Conservation (phyloP, 2,888 invertebrate species). For the Opisthograptis luteolata region DNA sequence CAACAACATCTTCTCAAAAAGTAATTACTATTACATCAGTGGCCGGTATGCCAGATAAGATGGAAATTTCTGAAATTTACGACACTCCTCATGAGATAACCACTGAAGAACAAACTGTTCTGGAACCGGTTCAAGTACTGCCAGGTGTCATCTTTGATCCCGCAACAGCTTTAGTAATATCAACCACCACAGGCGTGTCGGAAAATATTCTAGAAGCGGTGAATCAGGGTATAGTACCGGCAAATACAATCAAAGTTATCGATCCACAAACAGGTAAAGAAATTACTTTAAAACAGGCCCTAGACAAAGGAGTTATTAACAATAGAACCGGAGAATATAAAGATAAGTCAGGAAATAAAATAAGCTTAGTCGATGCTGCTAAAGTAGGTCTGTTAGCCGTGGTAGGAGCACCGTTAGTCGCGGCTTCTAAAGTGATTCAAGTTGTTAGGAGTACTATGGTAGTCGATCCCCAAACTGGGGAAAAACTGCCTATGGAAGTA, state of each 20-base stretch:
- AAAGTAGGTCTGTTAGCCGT: constrained; percentile 91
- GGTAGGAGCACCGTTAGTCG: constrained; percentile 89
- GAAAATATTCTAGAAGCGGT: constrained; percentile 90
- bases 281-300: constrained; percentile 89
- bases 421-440: constrained; percentile 88
- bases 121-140: constrained; percentile 89
- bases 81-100: constrained; percentile 46
- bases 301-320: constrained; percentile 90
- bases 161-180: constrained; percentile 88
- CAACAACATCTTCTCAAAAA: constrained; percentile 81
- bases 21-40: constrained; percentile 89
- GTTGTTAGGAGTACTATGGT: constrained; percentile 87
- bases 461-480: constrained; percentile 91
- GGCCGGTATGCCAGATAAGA: constrained; percentile 88
- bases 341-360: constrained; percentile 86
- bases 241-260: constrained; percentile 87
- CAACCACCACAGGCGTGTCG: constrained; percentile 88
- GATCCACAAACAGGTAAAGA: constrained; percentile 88
- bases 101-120: constrained; percentile 68
- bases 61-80: constrained; percentile 86
- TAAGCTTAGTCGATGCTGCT: constrained; percentile 89
- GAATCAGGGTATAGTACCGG: constrained; percentile 88
- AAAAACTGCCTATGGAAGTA: constrained; percentile 91
- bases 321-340: constrained; percentile 87
- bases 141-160: constrained; percentile 92